phyloP scores from a whole-genome alignment of 2,888 invertebrate genomes.

The Frankliniella intonsa region DNA sequence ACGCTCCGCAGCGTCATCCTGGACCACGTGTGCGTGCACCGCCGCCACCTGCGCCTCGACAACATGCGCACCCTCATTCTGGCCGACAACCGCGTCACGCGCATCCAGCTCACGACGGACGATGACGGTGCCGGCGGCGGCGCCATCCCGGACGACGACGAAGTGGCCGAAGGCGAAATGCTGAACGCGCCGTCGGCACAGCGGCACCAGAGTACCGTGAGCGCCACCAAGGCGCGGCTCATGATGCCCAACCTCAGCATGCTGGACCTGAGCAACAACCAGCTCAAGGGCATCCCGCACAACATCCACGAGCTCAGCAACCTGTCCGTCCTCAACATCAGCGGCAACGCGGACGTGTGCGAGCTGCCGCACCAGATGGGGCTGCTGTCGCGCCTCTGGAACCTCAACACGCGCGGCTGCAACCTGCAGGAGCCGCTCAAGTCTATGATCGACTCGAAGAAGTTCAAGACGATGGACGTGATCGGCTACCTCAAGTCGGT shows the following conservation, averaged over 20 bases:
- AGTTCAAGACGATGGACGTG: conserved; percentile 92
- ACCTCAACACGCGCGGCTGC: conserved; percentile 87
- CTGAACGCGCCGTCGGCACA: neutral
- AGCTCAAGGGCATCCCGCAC: conserved; percentile 69
- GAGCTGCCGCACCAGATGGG: conserved; percentile 96
- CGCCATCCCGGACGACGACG: conserved; percentile 51
- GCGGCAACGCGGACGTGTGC: conserved; percentile 75
- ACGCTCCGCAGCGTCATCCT: conserved; percentile 66
- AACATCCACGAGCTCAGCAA: conserved; percentile 80
- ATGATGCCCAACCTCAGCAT: conserved; percentile 92
- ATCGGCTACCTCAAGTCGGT: conserved; percentile 88
- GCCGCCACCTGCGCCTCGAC: conserved; percentile 77
- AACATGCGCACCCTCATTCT: conserved; percentile 76
- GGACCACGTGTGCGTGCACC: conserved; percentile 76
- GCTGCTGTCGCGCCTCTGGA: conserved; percentile 89
- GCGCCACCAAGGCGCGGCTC: conserved; percentile 60
- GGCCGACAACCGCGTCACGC: conserved; percentile 76
- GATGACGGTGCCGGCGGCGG: conserved; percentile 59
- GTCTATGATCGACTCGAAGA: conserved; percentile 86
- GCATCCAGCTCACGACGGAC: conserved; percentile 75
- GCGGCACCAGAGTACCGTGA: conserved; percentile 47
- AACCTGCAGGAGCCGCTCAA: conserved; percentile 79
- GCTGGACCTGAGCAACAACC: conserved; percentile 90
- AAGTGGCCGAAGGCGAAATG: conserved; percentile 43
- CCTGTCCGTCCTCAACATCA: conserved; percentile 90